Conservation (phyloP, 2,888 invertebrate species). For the Chalcis sispes region DNA sequence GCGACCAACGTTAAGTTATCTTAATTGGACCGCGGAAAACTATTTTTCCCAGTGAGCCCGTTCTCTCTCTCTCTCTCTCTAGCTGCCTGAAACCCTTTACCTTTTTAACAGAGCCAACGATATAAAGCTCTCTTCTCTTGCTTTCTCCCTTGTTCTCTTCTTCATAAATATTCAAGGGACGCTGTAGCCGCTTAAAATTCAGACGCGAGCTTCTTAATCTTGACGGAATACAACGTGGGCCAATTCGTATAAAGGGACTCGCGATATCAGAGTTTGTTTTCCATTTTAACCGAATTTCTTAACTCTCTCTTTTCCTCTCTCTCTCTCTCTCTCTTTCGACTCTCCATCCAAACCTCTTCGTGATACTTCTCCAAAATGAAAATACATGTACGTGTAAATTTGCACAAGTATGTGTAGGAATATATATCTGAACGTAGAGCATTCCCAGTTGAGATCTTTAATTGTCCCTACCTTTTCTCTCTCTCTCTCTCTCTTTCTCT, state of each 20-base stretch:
- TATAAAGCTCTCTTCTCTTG: neutral
- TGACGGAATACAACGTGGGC: conserved; percentile 28
- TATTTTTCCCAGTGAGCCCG: conserved; percentile 34
- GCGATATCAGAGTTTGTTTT: conserved; percentile 32
- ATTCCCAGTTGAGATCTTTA: conserved; percentile 6
- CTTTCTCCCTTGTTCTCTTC: neutral
- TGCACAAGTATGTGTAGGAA: too few relatives aligned
- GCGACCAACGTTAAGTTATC: conserved; percentile 33
- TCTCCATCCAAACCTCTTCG: too few relatives aligned
- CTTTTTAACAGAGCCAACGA: neutral
- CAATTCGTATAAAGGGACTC: conserved; percentile 22
- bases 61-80: too few relatives aligned
- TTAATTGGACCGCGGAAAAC: conserved; percentile 35
- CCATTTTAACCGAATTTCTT: conserved; percentile 4
- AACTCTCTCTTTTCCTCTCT: neutral
- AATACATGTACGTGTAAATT: too few relatives aligned
- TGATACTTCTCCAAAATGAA: too few relatives aligned
- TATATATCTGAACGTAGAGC: neutral
- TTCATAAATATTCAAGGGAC: conserved; percentile 45
- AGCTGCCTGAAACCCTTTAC: neutral
- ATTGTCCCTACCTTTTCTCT: neutral
- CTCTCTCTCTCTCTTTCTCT: neutral
- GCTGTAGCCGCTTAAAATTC: conserved; percentile 26
- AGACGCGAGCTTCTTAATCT: conserved; percentile 37
- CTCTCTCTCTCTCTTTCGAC: neutral